These are phyloP conservation scores for Ricordea florida DNA, from an alignment of 92 coral and sea anemone genomes.

Conservation along the genomic window DNA sequence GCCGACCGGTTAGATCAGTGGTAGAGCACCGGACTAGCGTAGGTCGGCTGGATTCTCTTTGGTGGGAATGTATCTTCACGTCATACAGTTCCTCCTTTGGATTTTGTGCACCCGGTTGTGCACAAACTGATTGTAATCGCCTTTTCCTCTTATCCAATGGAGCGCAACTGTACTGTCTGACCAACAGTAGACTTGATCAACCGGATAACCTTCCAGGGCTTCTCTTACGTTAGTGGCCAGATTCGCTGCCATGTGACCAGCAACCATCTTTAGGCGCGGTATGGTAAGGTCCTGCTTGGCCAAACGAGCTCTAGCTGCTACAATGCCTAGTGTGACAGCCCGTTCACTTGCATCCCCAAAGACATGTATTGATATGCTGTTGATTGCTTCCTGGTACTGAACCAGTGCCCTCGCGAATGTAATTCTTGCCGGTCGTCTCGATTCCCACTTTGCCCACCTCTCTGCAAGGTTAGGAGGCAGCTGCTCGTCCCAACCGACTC, in stretches of 20 bases:
- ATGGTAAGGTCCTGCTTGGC: constrained; percentile 38
- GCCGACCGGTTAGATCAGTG: no score
- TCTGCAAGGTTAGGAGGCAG: no score
- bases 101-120: constrained; percentile 50
- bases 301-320: constrained; percentile 29
- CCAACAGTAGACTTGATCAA: constrained; percentile 36
- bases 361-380: no score
- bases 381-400: no score
- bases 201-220: constrained; percentile 21
- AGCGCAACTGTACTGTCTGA: constrained; percentile 37
- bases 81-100: constrained; percentile 20
- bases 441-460: no score
- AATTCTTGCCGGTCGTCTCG: no score
- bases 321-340: constrained; percentile 6
- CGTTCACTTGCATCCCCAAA: no score
- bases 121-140: constrained; percentile 50
- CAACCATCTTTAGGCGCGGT: constrained; percentile 20
- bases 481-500: no score
- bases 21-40: no score
- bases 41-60: constrained; percentile 56
- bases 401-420: no score
- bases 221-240: constrained; percentile 17
- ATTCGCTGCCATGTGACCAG: constrained; percentile 41
- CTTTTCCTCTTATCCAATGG: constrained; percentile 44
- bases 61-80: constrained; percentile 42